Base-by-base conservation (phyloP, 2,797 vertebrate species). In the Discoglossus pictus region DNA sequence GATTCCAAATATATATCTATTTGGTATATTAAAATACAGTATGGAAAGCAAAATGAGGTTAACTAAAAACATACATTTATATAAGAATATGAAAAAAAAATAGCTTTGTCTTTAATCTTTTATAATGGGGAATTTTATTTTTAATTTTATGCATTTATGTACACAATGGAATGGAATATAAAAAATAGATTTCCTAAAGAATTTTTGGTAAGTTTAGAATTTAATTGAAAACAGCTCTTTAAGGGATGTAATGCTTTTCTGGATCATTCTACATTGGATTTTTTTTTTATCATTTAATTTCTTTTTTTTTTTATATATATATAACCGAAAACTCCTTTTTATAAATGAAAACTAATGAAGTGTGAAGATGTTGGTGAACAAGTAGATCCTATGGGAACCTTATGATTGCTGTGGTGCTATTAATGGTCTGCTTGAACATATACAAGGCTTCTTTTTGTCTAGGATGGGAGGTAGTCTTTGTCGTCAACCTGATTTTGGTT, bases 261-360 rank as follows among this genome's bases (percentile, higher is more conserved):
- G 11, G 44, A 75, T 6, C 35, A 31, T 34, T 73, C 60, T 73
- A 38, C 65, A 7, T 1, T 62, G 52, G n/a, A 52, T 12, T 31
- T 31, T 13, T 48, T n/a, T 11, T 21, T 69, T 71, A 31, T 72
- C 13, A 11, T 74, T 80, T 78, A 51, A 74, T 75, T 83, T 78
- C n/a, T n/a, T n/a, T n/a, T n/a, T n/a, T n/a, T n/a, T n/a, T n/a
- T 75, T 8, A 4, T n/a, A n/a, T 31, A 4, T 31, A 4, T 31
- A 4, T 31, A 31, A 31, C 27, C 8, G 8, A 31, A 31, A 31
- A 31, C 27, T 31, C 76, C 54, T 79, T 79, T 73, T 68, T 71
- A 43, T 53, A 39, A 70, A 75, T 74, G 24, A 74, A 79, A 80
- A 61, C 66, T 76, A 71, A 78, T 81, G 78, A 77, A 46, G 69